Evolutionary conservation across 2,797 vertebrate genomes (phyloP).

Genomic region (Morus bassanus): DNA sequence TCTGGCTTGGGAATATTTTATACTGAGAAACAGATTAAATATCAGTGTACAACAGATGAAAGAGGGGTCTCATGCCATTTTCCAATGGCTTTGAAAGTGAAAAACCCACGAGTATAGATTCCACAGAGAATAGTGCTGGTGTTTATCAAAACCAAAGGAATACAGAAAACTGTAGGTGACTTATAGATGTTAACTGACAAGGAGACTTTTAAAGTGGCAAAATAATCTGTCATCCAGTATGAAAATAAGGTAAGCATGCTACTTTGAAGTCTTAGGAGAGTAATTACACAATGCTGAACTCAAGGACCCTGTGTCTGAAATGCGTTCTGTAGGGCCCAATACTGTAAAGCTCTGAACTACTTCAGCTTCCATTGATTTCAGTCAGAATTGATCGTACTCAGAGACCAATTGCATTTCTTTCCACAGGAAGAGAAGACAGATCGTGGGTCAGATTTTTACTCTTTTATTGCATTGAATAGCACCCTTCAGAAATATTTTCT

Average conservation of each 20-base stretch:
- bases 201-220: conserved; percentile 31
- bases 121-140: background rate
- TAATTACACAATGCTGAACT: conserved; percentile 46
- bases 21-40: conserved; percentile 54
- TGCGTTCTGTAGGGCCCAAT: background rate
- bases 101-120: conserved; percentile 13
- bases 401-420: conserved; percentile 25
- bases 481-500: conserved; percentile 42
- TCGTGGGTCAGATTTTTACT: background rate
- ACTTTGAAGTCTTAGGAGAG: conserved; percentile 21
- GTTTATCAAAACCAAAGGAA: conserved; percentile 45
- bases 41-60: conserved; percentile 40
- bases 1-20: conserved; percentile 41
- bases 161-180: conserved; percentile 13
- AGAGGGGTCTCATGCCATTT: background rate
- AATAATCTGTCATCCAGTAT: background rate
- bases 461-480: background rate
- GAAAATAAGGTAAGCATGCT: conserved; percentile 30
- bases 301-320: background rate
- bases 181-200: background rate
- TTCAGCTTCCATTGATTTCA: conserved; percentile 13
- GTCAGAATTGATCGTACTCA: background rate
- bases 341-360: background rate
- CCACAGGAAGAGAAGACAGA: conserved; percentile 10
- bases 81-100: background rate